A percentile compares a stretch with the other conserved stretches of the same genome.
phyloP scores from a whole-genome alignment of 2,797 vertebrate genomes.

The Crax fasciolata region DNA sequence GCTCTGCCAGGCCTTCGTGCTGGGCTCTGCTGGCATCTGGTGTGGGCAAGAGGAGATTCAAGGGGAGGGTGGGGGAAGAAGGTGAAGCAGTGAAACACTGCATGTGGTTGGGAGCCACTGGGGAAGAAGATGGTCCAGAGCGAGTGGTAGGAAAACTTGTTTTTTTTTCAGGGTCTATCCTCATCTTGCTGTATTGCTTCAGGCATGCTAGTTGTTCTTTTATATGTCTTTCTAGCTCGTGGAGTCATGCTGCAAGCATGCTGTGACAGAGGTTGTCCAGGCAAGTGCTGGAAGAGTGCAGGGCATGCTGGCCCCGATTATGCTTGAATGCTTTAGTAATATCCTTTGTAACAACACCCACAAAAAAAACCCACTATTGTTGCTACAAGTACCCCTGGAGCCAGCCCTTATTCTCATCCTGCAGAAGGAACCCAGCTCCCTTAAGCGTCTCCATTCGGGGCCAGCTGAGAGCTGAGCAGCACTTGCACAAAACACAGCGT shows the following conservation, averaged over 20 bases:
- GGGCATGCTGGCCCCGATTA: neutral
- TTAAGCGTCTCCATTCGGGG: neutral
- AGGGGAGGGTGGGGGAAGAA: neutral
- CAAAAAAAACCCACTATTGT: neutral
- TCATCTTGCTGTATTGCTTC: neutral
- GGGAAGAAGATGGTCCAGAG: neutral
- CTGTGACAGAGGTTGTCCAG: neutral
- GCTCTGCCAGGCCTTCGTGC: neutral
- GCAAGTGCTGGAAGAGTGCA: neutral
- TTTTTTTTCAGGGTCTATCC: neutral
- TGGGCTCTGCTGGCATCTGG: neutral
- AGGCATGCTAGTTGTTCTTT: neutral
- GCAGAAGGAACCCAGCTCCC: neutral
- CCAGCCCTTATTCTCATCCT: neutral
- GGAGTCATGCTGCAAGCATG: neutral
- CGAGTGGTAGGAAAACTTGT: neutral
- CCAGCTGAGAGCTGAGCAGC: fast-evolving
- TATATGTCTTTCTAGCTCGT: neutral
- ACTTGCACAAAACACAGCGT: neutral
- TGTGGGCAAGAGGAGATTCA: neutral
- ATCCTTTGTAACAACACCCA: neutral
- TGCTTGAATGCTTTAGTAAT: neutral
- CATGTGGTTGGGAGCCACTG: neutral
- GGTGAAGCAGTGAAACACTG: neutral
- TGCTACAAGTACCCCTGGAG: neutral